Conservation (phyloP, 2,888 invertebrate species). For the Trachelus stipa region DNA sequence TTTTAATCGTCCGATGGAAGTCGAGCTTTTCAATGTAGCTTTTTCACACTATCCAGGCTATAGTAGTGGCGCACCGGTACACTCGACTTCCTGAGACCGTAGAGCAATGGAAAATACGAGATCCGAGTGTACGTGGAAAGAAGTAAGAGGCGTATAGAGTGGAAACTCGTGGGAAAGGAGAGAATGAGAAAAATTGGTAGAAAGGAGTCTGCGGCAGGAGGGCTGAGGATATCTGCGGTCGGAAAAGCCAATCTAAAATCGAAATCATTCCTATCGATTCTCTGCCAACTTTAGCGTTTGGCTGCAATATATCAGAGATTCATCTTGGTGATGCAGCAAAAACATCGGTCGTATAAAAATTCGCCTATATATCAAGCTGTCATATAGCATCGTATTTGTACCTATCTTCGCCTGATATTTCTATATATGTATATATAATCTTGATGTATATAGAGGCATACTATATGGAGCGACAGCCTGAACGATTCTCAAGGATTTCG, state of each 20-base stretch:
- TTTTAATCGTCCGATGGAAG: background rate
- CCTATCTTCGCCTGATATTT: conserved; percentile 52
- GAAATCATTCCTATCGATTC: conserved; percentile 31
- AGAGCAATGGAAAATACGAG: background rate
- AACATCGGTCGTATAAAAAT: conserved; percentile 57
- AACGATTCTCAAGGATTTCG: background rate
- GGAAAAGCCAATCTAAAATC: conserved; percentile 22
- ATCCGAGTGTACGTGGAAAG: background rate
- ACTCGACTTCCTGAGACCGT: background rate
- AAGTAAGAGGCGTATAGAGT: conserved; percentile 1
- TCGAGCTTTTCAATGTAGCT: background rate
- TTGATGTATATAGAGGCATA: background rate
- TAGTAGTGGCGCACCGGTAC: background rate
- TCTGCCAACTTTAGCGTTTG: conserved; percentile 21
- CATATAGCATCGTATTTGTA: conserved; percentile 55
- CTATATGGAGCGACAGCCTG: background rate
- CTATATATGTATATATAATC: conserved; percentile 18
- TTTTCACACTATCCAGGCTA: background rate
- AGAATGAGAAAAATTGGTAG: conserved; percentile 11
- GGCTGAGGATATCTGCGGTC: conserved; percentile 20
- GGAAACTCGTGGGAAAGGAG: conserved; percentile 16
- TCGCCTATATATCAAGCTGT: conserved; percentile 59
- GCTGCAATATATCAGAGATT: conserved; percentile 49
- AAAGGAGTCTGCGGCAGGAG: background rate
- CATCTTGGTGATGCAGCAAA: conserved; percentile 57